These are phyloP conservation scores for Microctonus aethiopoides DNA, from an alignment of 2,888 invertebrate species.

Conservation along the genomic window DNA sequence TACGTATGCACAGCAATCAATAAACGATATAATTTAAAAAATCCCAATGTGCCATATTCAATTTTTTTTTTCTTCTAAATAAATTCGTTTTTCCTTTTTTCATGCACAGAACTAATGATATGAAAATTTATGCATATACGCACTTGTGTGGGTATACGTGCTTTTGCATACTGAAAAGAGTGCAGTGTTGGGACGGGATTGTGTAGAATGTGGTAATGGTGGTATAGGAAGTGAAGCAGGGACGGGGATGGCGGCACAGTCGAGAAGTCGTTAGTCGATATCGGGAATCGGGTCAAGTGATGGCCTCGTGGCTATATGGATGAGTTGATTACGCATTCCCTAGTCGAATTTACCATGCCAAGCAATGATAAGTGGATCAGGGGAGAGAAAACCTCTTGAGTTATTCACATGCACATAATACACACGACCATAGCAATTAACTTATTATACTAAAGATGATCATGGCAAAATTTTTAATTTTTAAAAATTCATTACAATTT, in stretches of 20 bases:
- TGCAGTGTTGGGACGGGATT: background rate
- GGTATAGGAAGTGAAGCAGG: background rate
- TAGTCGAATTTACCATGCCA: constrained; percentile 16
- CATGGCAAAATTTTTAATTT: no score
- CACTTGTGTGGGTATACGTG: constrained; percentile 6
- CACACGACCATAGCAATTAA: no score
- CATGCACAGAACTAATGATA: background rate
- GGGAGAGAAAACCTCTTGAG: background rate
- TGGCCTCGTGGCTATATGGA: constrained; percentile 23
- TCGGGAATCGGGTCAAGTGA: constrained; percentile 53
- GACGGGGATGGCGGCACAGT: constrained; percentile 24
- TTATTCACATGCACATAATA: background rate
- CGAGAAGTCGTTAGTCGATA: constrained; percentile 45
- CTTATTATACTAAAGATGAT: no score
- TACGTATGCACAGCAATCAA: no score
- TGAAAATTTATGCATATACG: constrained; percentile 20
- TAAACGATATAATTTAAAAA: no score
- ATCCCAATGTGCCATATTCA: no score
- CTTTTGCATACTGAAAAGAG: constrained; percentile 10
- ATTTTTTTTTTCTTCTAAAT: background rate
- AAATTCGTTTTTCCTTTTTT: background rate
- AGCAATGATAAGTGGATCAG: constrained; percentile 17
- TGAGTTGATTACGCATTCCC: constrained; percentile 47
- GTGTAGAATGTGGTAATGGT: background rate
- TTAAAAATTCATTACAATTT: background rate